phyloP scores from a whole-genome alignment of 2,797 vertebrate species.

The Emydoidea blandingii region DNA sequence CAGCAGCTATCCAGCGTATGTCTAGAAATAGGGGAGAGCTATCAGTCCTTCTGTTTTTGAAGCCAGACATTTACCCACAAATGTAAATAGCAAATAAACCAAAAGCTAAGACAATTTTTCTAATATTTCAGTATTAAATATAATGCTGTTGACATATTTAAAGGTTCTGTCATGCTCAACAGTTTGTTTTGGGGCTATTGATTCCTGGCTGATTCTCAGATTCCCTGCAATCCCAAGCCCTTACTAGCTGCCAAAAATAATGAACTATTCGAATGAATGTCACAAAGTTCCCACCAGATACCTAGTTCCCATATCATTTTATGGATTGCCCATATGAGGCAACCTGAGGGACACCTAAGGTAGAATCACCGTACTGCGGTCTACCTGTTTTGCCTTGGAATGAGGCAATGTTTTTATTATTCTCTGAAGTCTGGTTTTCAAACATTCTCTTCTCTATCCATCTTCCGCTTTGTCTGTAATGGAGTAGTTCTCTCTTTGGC shows the following conservation, averaged over 20 bases:
- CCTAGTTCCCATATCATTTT: neutral
- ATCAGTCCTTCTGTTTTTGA: neutral
- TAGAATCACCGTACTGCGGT: neutral
- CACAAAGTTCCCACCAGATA: neutral
- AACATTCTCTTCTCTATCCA: neutral
- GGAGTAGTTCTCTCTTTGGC: neutral
- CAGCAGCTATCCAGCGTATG: neutral
- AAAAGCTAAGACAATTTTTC: neutral
- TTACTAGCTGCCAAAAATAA: neutral
- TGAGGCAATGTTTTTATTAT: neutral
- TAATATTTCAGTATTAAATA: neutral
- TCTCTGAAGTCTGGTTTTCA: fast-evolving
- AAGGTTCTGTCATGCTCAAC: neutral
- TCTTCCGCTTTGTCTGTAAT: neutral
- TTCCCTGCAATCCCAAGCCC: neutral
- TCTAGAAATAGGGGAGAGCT: neutral
- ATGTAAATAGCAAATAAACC: neutral
- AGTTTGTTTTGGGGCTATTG: neutral
- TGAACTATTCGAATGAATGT: neutral
- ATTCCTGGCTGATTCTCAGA: fast-evolving
- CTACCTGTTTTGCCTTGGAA: neutral
- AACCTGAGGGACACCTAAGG: fast-evolving
- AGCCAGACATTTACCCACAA: neutral
- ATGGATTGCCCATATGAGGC: neutral
- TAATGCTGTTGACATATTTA: neutral